Evolutionary conservation across 2,113 vertebrate genomes (phyloP), one percentile per base, ranked within the genome.

Genomic region (Isichthys henryi): DNA sequence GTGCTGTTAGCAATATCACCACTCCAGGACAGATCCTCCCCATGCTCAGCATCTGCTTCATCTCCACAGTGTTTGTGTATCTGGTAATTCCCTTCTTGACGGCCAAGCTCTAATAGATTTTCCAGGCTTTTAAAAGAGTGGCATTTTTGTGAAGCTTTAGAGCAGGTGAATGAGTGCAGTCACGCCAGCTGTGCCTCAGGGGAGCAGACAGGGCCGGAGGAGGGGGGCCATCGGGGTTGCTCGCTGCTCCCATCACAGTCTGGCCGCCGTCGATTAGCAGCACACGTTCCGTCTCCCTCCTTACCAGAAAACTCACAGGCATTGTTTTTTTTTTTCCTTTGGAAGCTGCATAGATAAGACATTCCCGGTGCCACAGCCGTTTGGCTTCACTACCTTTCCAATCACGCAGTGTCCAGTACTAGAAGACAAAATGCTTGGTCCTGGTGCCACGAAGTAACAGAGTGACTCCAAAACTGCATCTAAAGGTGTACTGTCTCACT

Each of bases 101-200:
- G 6, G 53, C 21, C 82, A 86, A 46, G 52, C 52, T 56, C 13
- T 89, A 87, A 89, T 86, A 89, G 89, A 89, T 86, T 89, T 89
- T 89, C 89, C 89, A 87, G 27, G 56, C 89, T 87, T 70, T 89
- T 86, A 87, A 66, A 35, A 89, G 53, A 17, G 17, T n/a, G 27
- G 70, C 3, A 23, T 49, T 66, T 66, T 31, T 21, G 3, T 23
- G 56, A 86, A 49, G 31, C 56, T 45, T 31, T 39, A 3, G n/a
- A 35, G 83, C 46, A 49, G 83, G 84, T 86, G 89, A 89, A 45
- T 39, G n/a, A 70, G n/a, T 21, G 8, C 83, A 77, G 45, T 70
- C 9, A 27, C 46, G 45, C 35, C 45, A 3, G 3, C 89, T 6
- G 19, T 48, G 45, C 21, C 62, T 45, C 6, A 23, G n/a, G 62